These are phyloP conservation scores for Chrosomus eos DNA, from an alignment of 2,797 vertebrate genomes.

Conservation along the genomic window DNA sequence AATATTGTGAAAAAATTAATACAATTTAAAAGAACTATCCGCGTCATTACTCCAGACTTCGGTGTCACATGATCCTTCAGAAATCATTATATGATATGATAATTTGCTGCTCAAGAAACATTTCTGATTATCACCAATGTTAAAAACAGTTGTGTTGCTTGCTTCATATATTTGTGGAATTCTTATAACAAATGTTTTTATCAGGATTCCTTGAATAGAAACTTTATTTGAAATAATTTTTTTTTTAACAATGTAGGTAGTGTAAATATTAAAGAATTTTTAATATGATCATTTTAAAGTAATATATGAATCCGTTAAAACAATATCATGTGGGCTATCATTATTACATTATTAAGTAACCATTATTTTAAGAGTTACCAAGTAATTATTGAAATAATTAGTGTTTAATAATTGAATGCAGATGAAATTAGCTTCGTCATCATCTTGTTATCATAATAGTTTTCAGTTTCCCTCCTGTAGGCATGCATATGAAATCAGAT, in stretches of 20 bases:
- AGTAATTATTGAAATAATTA: not conserved
- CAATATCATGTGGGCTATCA: not conserved
- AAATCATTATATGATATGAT: not conserved
- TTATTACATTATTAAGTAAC: not conserved
- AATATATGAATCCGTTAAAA: not conserved
- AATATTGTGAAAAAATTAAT: not conserved
- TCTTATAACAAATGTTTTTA: too few relatives aligned
- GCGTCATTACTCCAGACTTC: not conserved
- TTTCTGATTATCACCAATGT: not conserved
- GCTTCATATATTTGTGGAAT: not conserved
- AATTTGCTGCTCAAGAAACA: not conserved
- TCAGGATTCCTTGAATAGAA: not conserved
- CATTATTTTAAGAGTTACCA: not conserved
- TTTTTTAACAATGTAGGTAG: too few relatives aligned
- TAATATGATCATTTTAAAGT: not conserved
- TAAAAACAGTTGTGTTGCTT: not conserved
- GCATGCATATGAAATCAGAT: not conserved
- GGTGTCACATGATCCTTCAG: not conserved
- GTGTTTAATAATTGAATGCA: not conserved
- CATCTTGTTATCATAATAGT: not conserved
- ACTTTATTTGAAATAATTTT: not conserved
- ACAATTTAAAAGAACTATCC: not conserved
- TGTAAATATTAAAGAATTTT: not conserved
- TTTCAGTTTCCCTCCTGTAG: conserved; percentile 7
- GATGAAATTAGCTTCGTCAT: not conserved